These are phyloP conservation scores for Aphelocoma californica DNA, from an alignment of 2,797 vertebrate genomes.

Conservation along the genomic window DNA sequence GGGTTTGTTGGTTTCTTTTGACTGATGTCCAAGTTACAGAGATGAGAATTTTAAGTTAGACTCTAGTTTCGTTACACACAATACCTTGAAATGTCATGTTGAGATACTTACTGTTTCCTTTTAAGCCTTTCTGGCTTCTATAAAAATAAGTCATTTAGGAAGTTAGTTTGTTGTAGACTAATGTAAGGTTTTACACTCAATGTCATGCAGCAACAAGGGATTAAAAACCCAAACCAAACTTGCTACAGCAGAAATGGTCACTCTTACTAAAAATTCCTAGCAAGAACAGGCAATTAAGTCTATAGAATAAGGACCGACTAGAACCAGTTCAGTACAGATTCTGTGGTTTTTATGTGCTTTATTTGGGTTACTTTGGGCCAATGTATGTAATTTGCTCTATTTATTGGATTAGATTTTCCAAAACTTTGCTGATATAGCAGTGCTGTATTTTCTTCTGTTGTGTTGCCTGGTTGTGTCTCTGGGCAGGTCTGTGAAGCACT, in stretches of 20 bases:
- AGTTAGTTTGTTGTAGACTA: not conserved
- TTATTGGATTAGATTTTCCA: not conserved
- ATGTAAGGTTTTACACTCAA: not conserved
- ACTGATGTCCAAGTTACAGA: rapidly evolving
- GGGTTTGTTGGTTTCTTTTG: not conserved
- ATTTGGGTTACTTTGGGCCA: not conserved
- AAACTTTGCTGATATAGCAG: not conserved
- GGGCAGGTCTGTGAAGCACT: slow-evolving; percentile 39
- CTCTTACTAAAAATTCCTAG: not conserved
- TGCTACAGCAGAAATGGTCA: not conserved
- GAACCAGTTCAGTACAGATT: not conserved
- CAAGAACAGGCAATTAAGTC: not conserved
- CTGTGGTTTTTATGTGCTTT: not conserved
- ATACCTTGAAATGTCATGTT: not conserved
- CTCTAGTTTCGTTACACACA: not conserved
- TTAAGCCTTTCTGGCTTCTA: not conserved
- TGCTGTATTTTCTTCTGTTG: not conserved
- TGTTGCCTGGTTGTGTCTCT: not conserved
- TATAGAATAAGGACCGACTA: not conserved
- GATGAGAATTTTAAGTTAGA: not conserved
- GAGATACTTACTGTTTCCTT: not conserved
- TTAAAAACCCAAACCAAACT: not conserved
- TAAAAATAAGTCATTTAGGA: not conserved
- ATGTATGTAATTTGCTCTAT: not conserved
- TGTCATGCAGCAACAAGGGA: not conserved